Conservation (phyloP, 2,113 vertebrate genomes). For the Gymnarchus niloticus region DNA sequence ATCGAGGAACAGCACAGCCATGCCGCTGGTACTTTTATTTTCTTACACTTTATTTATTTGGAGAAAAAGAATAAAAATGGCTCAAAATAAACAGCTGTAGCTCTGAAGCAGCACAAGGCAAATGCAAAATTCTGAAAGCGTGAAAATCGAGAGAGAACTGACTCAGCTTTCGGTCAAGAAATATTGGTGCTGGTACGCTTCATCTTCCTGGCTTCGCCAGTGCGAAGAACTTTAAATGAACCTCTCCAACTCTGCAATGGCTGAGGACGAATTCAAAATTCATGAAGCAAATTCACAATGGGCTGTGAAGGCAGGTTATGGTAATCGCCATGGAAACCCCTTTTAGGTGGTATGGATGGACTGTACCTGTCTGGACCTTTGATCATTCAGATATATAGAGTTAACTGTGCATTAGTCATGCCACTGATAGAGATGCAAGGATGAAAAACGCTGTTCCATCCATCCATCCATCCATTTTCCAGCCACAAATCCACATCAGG, state of each 20-base stretch:
- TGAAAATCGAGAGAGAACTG: background rate
- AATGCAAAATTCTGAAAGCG: background rate
- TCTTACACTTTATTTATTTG: background rate
- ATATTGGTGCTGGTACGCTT: background rate
- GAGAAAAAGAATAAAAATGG: background rate
- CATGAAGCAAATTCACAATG: background rate
- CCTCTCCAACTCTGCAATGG: background rate
- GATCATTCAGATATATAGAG: background rate
- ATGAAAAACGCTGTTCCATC: background rate
- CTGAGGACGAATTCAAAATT: background rate
- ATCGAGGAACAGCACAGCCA: background rate
- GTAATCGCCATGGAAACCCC: background rate
- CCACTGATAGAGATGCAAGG: no score
- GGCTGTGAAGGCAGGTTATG: background rate
- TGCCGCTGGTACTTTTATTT: constrained; percentile 13
- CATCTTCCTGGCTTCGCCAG: background rate
- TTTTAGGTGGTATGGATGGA: background rate
- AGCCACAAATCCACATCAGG: background rate
- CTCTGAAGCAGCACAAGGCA: background rate
- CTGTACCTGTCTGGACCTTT: background rate
- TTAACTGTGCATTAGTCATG: background rate
- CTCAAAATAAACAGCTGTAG: background rate
- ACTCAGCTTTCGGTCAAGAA: background rate
- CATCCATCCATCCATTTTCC: background rate
- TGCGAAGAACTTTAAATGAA: background rate